phyloP scores from a whole-genome alignment of 2,888 invertebrate species.

The Stictocephala bisonia region DNA sequence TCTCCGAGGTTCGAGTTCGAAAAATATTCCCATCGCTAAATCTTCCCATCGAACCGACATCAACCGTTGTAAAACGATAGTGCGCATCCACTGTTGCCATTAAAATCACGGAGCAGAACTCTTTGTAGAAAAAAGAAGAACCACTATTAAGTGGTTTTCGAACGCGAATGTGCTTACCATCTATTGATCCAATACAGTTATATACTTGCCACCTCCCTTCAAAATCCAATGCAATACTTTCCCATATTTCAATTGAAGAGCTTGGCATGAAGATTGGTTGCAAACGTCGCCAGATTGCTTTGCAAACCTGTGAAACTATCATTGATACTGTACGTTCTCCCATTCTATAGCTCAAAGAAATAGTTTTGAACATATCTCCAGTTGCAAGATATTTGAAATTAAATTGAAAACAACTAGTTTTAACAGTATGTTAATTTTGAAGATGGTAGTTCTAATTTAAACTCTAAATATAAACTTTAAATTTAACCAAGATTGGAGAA shows the following conservation, averaged over 20 bases:
- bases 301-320: constrained; percentile 53
- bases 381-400: constrained; percentile 53
- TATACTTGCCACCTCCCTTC: constrained; percentile 59
- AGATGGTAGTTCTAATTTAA: too few species aligned
- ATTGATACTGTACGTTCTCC: constrained; percentile 55
- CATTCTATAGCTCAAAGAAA: constrained; percentile 53
- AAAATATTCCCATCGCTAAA: constrained; percentile 60
- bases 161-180: constrained; percentile 60
- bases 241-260: constrained; percentile 55
- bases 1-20: constrained; percentile 53
- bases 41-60: constrained; percentile 59
- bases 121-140: constrained; percentile 60
- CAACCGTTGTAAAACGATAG: constrained; percentile 58
- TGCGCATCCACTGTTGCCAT: constrained; percentile 59
- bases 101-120: constrained; percentile 59
- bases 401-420: too few species aligned
- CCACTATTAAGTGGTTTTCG: constrained; percentile 57
- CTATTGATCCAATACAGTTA: constrained; percentile 58
- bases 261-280: constrained; percentile 53
- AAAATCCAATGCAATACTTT: constrained; percentile 56
- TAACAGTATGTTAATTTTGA: too few species aligned
- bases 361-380: constrained; percentile 52
- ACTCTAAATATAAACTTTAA: too few species aligned
- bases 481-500: too few species aligned
- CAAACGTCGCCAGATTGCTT: constrained; percentile 51